Base-by-base conservation (phyloP, 2,888 invertebrate genomes). In the Orthosia gothica region DNA sequence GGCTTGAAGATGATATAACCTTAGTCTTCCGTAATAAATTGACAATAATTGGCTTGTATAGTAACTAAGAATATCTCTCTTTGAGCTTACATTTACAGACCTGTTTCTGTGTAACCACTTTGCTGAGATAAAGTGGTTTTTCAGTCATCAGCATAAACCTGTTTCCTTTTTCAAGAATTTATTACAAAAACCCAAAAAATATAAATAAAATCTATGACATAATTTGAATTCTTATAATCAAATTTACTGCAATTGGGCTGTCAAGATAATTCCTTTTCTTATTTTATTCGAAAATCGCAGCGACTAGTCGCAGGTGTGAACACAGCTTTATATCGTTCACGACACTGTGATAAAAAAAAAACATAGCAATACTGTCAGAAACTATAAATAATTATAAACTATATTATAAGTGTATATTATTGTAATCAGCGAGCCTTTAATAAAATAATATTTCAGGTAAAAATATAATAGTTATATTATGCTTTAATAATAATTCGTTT, bases 261-360 rank as follows among this genome's bases (percentile, higher is more conserved):
- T n/a, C 3, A n/a, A 45, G 5, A 20, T 40, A 18, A 47, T n/a
- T n/a, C 3, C 16, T 49, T 50, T 73, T 40, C 13, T 5, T 5
- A 55, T 15, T 23, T 23, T 5, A 7, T 32, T n/a, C 50, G 40
- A 57, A 52, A 79, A 63, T 76, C 47, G 54, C 68, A 63, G n/a
- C 18, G 40, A 72, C 32, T 18, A 59, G 62, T 73, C 64, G 82
- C 74, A 66, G 40, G 45, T 47, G 13, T 77, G 65, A 26, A 82
- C 74, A 61, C 82, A 66, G 9, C 68, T 59, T 82, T 71, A 77
- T 78, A 5, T 65, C 86, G 80, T 61, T 86, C 87, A 54, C 89
- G 84, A 74, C 88, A 87, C 68, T 89, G 89, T 76, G 70, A 89
- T 88, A 85, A 72, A 85, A 79, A 26, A 54, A 61, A 59, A 55